Evolutionary conservation across 2,797 vertebrate genomes (phyloP), one percentile per base, ranked within the genome.

Genomic region (Morelia viridis): DNA sequence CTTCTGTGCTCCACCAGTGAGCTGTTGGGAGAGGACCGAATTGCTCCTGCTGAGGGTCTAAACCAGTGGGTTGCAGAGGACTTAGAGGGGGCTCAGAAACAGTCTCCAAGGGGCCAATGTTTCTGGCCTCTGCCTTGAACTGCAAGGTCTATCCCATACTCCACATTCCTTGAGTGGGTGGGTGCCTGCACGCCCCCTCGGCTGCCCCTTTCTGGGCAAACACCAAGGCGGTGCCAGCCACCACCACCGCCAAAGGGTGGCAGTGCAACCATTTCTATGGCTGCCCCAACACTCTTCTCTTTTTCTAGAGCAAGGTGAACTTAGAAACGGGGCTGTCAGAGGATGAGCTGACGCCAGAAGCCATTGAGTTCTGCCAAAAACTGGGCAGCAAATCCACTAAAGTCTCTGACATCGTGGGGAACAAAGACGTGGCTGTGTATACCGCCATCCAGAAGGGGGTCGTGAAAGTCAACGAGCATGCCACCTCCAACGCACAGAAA

Each of bases 361-460:
- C 97, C 0, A 3, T 98, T 2, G 97, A 97, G 11, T 94, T 98
- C 91, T 99, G 98, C 91, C 97, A 28, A 85, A 97, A 93, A 10
- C 80, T 99, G 95, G 99, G 99, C 96, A 99, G 99, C 97, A 97
- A 90, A 0, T 97, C 98, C 50, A 97, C 96, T 0, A 97, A 93
- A 0, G 98, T 98, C 71, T 98, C 98, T 0, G 98, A 99, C 17
- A 95, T 99, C 13, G 60, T 98, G 2, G 92, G 94, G 0, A 97
- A 94, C 15, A 96, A 92, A 1, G 99, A 99, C 95, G 96, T 96
- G 0, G 92, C 94, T 0, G 0, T 99, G 35, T 97, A 98, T 0
- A 0, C 91, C 0, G 98, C 98, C 92, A 98, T 99, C 93, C 98
- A 99, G 97, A 97, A 98, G 26, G 98, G 98, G 3, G 98, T 99